Evolutionary conservation across 2,797 vertebrate genomes (phyloP).

Genomic region (Coluber constrictor): DNA sequence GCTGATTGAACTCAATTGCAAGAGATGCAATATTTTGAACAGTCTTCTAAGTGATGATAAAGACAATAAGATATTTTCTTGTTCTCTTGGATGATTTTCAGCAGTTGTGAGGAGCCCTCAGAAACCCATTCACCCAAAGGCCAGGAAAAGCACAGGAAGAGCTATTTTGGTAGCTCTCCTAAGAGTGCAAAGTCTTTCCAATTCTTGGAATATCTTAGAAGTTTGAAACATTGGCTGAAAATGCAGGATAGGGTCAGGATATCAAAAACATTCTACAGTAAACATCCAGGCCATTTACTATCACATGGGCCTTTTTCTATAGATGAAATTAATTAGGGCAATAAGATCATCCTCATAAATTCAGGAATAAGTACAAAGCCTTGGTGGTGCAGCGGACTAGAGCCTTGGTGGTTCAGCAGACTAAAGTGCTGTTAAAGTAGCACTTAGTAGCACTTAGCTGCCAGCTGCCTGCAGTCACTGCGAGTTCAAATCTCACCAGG

Average conservation of each 20-base stretch:
- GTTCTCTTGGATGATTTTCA: slow-evolving; percentile 52
- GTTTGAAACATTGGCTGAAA: slow-evolving; percentile 8
- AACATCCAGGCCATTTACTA: background rate
- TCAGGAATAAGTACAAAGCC: background rate
- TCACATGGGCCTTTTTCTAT: background rate
- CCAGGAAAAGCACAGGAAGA: slow-evolving; percentile 25
- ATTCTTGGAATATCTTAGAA: background rate
- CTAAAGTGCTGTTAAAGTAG: too few relatives aligned
- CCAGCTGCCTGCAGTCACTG: too few relatives aligned
- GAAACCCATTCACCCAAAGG: slow-evolving; percentile 43
- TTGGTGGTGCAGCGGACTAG: too few relatives aligned
- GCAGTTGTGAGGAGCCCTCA: slow-evolving; percentile 35
- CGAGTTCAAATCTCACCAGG: too few relatives aligned
- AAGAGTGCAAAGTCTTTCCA: slow-evolving; percentile 4
- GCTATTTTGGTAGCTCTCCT: slow-evolving; percentile 20
- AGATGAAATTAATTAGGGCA: background rate
- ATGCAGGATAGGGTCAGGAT: background rate
- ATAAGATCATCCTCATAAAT: slow-evolving; percentile 1
- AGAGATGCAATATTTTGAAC: slow-evolving; percentile 35
- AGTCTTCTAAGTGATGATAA: slow-evolving; percentile 47
- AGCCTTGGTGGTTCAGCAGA: too few relatives aligned
- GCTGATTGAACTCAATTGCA: slow-evolving; percentile 53
- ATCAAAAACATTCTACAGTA: background rate
- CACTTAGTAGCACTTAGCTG: too few relatives aligned
- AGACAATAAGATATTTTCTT: slow-evolving; percentile 48